Base-by-base conservation (phyloP, 2,888 invertebrate species). In the Phortica okadai region DNA sequence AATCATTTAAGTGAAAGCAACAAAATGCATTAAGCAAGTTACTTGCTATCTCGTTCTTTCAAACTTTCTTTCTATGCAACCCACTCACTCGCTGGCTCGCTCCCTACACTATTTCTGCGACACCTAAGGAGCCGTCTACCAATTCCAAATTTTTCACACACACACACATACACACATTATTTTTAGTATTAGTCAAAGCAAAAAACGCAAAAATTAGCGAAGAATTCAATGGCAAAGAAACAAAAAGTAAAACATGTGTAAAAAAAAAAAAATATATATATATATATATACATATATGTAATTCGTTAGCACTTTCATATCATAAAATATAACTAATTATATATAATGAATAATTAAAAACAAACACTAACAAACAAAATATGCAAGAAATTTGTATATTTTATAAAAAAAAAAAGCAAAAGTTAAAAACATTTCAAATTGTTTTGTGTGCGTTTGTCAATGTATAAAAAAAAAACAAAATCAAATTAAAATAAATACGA, bases 371-470 rank as follows among this genome's bases (percentile, higher is more conserved):
- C 75, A 73, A 54, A 73, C 58, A 50, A 80, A 76, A 79, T 80
- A 83, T 75, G 80, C 82, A 83, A 82, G 78, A 77, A 83, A 82
- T 82, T 83, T 81, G 81, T 82, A 83, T 78, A 83, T 83, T 82
- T 82, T 78, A 77, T 81, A 82, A 82, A 82, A 81, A 21, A 21
- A 21, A 79, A 74, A 83, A 78, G 82, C 76, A 82, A 77, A 73
- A 70, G 74, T 77, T 79, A 74, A 41, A 73, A 42, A 73, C 42
- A 75, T 59, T 75, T 16, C 25, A 75, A 42, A 72, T 76, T 64
- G 45, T 66, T 54, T 66, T 66, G 67, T 72, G 58, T 45, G 45
- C 75, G 8, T 14, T 11, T 11, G 16, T 67, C 42, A 56, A 78
- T 50, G 76, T 66, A 77, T 69, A 73, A 33, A 76, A 76, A 73